Evolutionary conservation across 2,113 vertebrate genomes (phyloP).

Genomic region (Etia nguti): DNA sequence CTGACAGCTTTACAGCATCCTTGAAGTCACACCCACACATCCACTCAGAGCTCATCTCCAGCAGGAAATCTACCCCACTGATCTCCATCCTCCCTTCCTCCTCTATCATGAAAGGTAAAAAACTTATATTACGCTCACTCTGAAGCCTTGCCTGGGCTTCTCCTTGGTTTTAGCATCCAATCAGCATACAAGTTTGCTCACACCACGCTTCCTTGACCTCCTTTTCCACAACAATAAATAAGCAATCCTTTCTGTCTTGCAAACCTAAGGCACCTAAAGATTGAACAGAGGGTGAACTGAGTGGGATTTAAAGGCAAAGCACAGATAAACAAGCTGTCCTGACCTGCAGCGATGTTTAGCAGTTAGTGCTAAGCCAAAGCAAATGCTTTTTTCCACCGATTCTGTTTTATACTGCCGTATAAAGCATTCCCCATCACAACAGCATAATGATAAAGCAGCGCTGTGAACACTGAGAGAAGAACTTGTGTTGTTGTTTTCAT

Average conservation of each 20-base stretch:
- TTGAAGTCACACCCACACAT: neutral
- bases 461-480: neutral
- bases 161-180: slow-evolving; percentile 42
- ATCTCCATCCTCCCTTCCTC: slow-evolving; percentile 5
- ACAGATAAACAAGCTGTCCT: slow-evolving; percentile 35
- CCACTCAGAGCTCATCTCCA: neutral
- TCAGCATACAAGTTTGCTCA: slow-evolving; percentile 49
- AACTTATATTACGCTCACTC: slow-evolving; percentile 26
- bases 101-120: neutral
- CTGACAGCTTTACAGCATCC: neutral
- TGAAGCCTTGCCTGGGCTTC: slow-evolving; percentile 44
- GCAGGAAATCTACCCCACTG: slow-evolving; percentile 44
- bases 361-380: neutral
- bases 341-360: neutral
- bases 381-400: neutral
- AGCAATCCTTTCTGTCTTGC: slow-evolving; percentile 36
- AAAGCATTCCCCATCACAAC: neutral
- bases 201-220: slow-evolving; percentile 22
- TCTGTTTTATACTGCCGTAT: neutral
- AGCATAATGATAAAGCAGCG: neutral
- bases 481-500: neutral
- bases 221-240: slow-evolving; percentile 33
- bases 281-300: slow-evolving; percentile 33
- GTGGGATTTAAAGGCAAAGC: neutral
- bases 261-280: slow-evolving; percentile 9